These are phyloP conservation scores for Corythaeola cristata DNA, from an alignment of 2,113 vertebrate species.

Conservation along the genomic window DNA sequence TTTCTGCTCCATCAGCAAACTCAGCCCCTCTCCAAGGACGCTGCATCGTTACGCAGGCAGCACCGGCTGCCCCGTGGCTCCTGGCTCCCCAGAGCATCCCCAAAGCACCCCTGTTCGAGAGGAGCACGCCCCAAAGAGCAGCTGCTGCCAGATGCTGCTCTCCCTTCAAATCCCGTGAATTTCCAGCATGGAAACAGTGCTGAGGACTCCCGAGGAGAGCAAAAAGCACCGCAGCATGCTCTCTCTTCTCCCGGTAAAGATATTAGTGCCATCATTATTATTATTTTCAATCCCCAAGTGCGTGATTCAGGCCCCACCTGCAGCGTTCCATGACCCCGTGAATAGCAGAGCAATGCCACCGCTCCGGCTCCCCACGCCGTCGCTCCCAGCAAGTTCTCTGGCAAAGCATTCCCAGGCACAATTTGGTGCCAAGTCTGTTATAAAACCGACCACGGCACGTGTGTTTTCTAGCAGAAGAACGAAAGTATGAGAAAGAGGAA, in stretches of 20 bases:
- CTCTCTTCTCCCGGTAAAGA: neutral
- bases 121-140: fast-evolving
- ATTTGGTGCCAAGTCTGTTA: neutral
- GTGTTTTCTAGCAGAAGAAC: neutral
- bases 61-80: fast-evolving
- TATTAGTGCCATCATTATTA: neutral
- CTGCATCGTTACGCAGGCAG: fast-evolving
- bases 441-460: neutral
- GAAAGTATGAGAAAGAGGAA: neutral
- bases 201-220: neutral
- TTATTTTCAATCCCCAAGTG: neutral
- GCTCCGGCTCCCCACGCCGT: neutral
- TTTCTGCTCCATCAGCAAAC: neutral
- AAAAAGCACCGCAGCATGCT: fast-evolving
- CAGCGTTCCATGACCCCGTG: neutral
- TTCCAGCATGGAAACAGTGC: neutral
- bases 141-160: neutral
- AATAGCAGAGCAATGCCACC: neutral
- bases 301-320: neutral
- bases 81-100: neutral
- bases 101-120: neutral
- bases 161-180: fast-evolving
- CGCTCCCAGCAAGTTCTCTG: neutral
- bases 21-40: neutral
- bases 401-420: neutral